Evolutionary conservation across 2,113 vertebrate genomes (phyloP).

Genomic region (Silurus meridionalis): DNA sequence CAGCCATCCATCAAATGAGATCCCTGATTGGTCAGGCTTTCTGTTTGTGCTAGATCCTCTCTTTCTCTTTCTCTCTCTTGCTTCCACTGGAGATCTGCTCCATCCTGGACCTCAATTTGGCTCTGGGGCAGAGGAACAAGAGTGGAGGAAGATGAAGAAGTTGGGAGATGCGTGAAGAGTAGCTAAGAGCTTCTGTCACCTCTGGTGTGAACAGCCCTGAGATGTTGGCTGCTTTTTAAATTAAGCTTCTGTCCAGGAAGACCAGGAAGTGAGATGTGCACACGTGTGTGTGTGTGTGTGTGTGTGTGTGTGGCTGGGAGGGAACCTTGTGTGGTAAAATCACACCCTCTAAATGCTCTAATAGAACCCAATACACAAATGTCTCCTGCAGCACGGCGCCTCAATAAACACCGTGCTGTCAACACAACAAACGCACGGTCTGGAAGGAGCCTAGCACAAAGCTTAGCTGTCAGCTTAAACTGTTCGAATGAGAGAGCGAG

Average conservation of each 20-base stretch:
- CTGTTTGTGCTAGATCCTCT: constrained; percentile 50
- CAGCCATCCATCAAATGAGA: constrained; percentile 49
- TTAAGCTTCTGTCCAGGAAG: constrained; percentile 28
- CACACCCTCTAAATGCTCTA: constrained; percentile 45
- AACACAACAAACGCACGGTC: constrained; percentile 55
- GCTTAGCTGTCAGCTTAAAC: constrained; percentile 49
- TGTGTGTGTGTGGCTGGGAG: background rate
- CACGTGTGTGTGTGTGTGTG: constrained; percentile 43
- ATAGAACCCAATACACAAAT: constrained; percentile 53
- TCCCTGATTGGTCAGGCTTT: constrained; percentile 38
- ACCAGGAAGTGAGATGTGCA: constrained; percentile 38
- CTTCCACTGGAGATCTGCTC: constrained; percentile 13
- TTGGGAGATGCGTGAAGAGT: constrained; percentile 60
- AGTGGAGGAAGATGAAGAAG: constrained; percentile 30
- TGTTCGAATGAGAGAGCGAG: constrained; percentile 48
- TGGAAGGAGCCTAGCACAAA: constrained; percentile 44
- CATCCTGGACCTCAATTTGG: constrained; percentile 39
- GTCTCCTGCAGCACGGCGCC: constrained; percentile 62
- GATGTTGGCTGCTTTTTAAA: constrained; percentile 48
- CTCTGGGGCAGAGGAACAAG: constrained; percentile 30
- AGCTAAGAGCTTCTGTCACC: constrained; percentile 72
- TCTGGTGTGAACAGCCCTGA: constrained; percentile 64
- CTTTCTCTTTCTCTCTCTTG: constrained; percentile 44
- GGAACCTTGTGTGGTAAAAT: constrained; percentile 27
- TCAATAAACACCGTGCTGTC: constrained; percentile 65